phyloP scores from a whole-genome alignment of 2,888 invertebrate genomes.

The Autographa gamma region DNA sequence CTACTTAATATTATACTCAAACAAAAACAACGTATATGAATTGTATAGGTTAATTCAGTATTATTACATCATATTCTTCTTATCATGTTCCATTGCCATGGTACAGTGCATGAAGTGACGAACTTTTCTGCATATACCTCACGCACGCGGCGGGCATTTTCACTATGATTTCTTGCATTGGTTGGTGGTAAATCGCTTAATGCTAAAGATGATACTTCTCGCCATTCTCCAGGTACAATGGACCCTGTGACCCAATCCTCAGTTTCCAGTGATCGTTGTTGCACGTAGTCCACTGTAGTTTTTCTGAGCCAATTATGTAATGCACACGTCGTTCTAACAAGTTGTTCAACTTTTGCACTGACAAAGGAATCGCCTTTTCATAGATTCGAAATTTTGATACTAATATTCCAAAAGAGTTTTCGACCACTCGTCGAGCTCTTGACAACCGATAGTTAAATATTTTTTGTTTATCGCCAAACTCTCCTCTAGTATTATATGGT shows the following conservation, averaged over 20 bases:
- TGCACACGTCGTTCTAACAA: slow-evolving; percentile 51
- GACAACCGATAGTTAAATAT: slow-evolving; percentile 56
- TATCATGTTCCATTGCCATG: slow-evolving; percentile 55
- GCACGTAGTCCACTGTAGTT: slow-evolving; percentile 15
- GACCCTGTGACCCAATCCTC: not conserved
- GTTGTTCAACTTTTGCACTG: slow-evolving; percentile 37
- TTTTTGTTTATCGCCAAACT: slow-evolving; percentile 38
- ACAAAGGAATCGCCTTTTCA: slow-evolving; percentile 25
- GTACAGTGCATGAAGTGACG: slow-evolving; percentile 42
- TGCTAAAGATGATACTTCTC: slow-evolving; percentile 1
- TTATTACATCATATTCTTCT: slow-evolving; percentile 12
- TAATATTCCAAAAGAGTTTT: slow-evolving; percentile 57
- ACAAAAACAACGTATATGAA: too few relatives aligned
- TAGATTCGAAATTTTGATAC: slow-evolving; percentile 22
- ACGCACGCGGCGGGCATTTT: slow-evolving; percentile 32
- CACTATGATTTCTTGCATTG: not conserved
- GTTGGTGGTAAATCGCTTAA: slow-evolving; percentile 1
- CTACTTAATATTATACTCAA: too few relatives aligned
- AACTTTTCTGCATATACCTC: slow-evolving; percentile 49
- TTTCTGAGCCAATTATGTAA: slow-evolving; percentile 56
- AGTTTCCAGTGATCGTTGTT: not conserved
- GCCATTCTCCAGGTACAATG: not conserved
- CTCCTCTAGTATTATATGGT: slow-evolving; percentile 10
- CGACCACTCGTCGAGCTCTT: slow-evolving; percentile 42
- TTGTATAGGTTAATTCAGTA: too few relatives aligned